Evolutionary conservation across 2,888 invertebrate species (phyloP).

Genomic region (Malthinus seriepunctatus): DNA sequence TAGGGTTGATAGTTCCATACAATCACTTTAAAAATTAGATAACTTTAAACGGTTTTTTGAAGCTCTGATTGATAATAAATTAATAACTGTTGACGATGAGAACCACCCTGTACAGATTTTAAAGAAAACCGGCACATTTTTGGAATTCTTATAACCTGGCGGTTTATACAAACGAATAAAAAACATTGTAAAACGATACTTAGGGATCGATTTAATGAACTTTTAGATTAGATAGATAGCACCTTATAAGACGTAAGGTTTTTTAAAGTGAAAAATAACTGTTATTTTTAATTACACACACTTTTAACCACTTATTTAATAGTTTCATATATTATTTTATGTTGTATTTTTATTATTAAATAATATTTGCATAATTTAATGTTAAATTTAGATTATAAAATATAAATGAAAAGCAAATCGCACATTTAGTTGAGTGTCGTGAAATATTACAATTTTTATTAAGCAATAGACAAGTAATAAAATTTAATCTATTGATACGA

Average conservation of each 20-base stretch:
- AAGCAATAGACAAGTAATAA: slow-evolving; percentile 3
- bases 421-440: no score
- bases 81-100: neutral
- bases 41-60: no score
- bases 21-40: no score
- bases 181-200: slow-evolving; percentile 28
- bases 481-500: slow-evolving; percentile 3
- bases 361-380: no score
- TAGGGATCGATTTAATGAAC: slow-evolving; percentile 30
- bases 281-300: slow-evolving; percentile 4
- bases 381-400: no score
- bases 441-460: neutral
- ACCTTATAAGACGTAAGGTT: slow-evolving; percentile 7
- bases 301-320: neutral
- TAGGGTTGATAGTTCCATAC: no score
- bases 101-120: neutral
- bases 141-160: slow-evolving; percentile 16
- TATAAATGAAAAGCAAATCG: no score
- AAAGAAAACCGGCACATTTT: slow-evolving; percentile 21
- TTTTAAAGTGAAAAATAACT: slow-evolving; percentile 15
- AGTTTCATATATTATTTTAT: no score
- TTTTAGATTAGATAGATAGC: slow-evolving; percentile 29
- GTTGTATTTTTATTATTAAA: no score
- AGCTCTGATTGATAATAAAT: no score
- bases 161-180: slow-evolving; percentile 8